phyloP scores from a whole-genome alignment of 2,113 vertebrate species.

The Grallaria varia region DNA sequence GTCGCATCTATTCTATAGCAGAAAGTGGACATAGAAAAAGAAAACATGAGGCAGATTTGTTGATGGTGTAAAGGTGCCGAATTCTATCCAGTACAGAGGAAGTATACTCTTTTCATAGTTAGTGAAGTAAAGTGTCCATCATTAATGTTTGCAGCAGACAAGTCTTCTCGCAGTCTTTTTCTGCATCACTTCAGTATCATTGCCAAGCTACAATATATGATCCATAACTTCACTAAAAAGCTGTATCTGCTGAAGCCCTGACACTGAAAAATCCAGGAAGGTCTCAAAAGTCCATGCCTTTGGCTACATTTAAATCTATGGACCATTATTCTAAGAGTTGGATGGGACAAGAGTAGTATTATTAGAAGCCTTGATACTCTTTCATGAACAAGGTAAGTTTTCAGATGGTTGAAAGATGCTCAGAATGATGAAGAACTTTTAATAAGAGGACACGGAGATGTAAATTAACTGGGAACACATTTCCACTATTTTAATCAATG shows the following conservation, averaged over 20 bases:
- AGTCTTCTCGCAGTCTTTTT: not conserved
- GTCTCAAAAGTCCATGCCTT: not conserved
- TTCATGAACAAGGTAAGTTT: not conserved
- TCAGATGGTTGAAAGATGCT: not conserved
- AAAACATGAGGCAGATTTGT: not conserved
- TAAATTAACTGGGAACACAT: not conserved
- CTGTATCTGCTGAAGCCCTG: not conserved
- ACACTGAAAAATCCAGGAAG: not conserved
- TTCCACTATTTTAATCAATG: not conserved
- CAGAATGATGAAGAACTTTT: not conserved
- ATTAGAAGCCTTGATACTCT: not conserved
- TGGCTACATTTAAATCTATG: not conserved
- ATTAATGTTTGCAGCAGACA: not conserved
- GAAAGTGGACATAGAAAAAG: not conserved
- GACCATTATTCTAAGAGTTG: not conserved
- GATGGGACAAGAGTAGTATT: not conserved
- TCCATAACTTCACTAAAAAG: not conserved
- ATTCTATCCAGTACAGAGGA: not conserved
- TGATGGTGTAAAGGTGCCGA: not conserved
- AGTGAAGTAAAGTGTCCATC: not conserved
- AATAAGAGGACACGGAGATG: not conserved
- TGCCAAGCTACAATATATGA: not conserved
- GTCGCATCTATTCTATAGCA: not conserved
- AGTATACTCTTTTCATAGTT: not conserved
- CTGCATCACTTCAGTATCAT: not conserved